Conservation (phyloP, 1,140 invertebrate species). For the Micrasema minimum region DNA sequence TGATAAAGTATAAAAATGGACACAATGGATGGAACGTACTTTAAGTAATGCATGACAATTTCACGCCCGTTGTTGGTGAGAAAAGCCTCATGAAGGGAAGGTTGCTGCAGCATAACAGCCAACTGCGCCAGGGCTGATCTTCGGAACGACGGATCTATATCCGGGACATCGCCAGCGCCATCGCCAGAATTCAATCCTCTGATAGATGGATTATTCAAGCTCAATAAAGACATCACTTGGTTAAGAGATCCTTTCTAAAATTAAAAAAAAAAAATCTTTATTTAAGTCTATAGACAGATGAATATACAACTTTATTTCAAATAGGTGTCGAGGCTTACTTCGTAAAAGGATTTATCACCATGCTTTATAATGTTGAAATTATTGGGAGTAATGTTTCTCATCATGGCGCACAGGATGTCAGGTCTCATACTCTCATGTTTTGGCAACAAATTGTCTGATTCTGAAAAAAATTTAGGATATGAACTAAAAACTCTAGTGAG, state of each 20-base stretch:
- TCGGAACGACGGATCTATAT: slow-evolving; percentile 67
- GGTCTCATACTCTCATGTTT: slow-evolving; percentile 42
- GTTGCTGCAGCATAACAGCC: slow-evolving; percentile 70
- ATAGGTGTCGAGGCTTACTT: slow-evolving; percentile 34
- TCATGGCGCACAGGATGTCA: slow-evolving; percentile 43
- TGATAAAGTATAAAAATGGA: not conserved
- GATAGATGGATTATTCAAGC: slow-evolving; percentile 1
- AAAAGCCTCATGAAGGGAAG: slow-evolving; percentile 66
- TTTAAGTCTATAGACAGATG: no score
- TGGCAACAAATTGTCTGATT: slow-evolving; percentile 44
- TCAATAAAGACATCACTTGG: slow-evolving; percentile 62
- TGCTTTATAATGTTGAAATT: slow-evolving; percentile 47
- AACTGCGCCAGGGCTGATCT: slow-evolving; percentile 71
- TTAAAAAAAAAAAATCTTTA: not conserved
- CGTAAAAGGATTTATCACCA: slow-evolving; percentile 49
- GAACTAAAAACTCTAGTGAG: not conserved
- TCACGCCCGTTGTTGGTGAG: slow-evolving; percentile 63
- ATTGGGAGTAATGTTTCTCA: slow-evolving; percentile 30
- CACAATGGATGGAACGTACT: slow-evolving; percentile 9
- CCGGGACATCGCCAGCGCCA: slow-evolving; percentile 39
- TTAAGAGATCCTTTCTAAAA: slow-evolving; percentile 59
- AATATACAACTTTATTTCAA: no score
- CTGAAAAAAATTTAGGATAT: slow-evolving; percentile 35
- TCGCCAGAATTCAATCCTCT: not conserved
- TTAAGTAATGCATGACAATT: slow-evolving; percentile 47